Percentiles rank a stretch among this genome's conserved stretches.
Conservation (phyloP, 37 sponge, comb jelly and placozoan genomes). For the Halichondria panicea region DNA sequence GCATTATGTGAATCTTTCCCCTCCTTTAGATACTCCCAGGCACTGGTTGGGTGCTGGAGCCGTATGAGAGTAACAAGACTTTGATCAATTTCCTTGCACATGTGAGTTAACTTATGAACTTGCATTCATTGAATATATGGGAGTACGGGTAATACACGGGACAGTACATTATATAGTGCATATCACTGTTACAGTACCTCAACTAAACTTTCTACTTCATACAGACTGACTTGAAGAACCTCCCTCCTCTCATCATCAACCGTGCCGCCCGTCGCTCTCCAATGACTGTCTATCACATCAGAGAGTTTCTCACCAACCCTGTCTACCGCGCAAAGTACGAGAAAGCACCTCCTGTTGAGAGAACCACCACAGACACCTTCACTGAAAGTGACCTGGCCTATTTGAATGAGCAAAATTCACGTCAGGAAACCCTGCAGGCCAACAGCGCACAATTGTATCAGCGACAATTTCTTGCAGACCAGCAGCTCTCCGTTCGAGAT, state of each 20-base stretch:
- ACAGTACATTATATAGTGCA: neutral
- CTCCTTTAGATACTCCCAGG: slow-evolving; percentile 45
- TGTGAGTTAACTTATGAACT: slow-evolving; percentile 17
- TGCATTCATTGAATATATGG: neutral
- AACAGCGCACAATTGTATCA: no score
- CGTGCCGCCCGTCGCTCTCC: slow-evolving; percentile 44
- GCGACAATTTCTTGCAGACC: no score
- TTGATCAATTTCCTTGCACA: slow-evolving; percentile 53
- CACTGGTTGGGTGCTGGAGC: slow-evolving; percentile 65
- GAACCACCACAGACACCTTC: no score
- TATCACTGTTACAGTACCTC: neutral
- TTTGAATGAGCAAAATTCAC: no score
- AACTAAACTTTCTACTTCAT: neutral
- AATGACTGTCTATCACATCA: slow-evolving; percentile 33
- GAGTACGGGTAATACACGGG: neutral
- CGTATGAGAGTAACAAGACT: slow-evolving; percentile 49
- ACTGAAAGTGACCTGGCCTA: no score
- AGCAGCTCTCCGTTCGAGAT: no score
- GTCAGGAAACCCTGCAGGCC: no score
- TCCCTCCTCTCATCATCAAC: slow-evolving; percentile 59
- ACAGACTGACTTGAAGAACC: slow-evolving; percentile 46
- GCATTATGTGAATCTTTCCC: neutral
- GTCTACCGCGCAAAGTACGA: no score
- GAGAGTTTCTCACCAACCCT: no score
- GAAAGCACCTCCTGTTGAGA: no score